Evolutionary conservation across 2,888 invertebrate species (phyloP), one percentile per base, ranked within the genome.

Genomic region (Minunthozetes semirufus): DNA sequence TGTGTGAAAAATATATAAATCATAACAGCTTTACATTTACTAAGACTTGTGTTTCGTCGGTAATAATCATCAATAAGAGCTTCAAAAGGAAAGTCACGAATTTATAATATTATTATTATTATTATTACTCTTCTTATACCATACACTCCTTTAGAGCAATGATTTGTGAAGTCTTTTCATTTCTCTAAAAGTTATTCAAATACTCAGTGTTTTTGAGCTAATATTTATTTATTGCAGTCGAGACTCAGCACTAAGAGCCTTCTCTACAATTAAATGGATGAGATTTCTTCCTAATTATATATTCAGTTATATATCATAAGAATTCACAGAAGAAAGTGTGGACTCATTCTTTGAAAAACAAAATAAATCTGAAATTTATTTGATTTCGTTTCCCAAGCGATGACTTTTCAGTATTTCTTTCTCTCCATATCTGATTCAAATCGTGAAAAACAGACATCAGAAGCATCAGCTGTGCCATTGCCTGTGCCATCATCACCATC

Each of bases 1-100:
- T 48, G 46, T 48, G 46, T 48, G 46, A 48, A 48, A 48, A 5
- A 53, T 53, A 53, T 53, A 53, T 53, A 53, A 53, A 53, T 53
- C 53, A 53, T 53, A 53, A 53, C 53, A 53, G 53, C 53, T 53
- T 53, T 53, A n/a, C 53, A 53, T 53, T 53, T 19, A n/a, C 53
- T 53, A 6, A 53, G 19, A 15, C 8, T n/a, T 19, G n/a, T 48
- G 53, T 53, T n/a, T 19, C 8, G 53, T 6, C 19, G 19, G 53
- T 53, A 53, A 53, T 53, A n/a, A 53, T 53, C 53, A 53, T 53
- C 53, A 53, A 53, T 53, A 53, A 53, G 53, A 19, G 53, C 19
- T 53, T 53, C 19, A 19, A n/a, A 48, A 48, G 17, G 46, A 53
- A 53, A 53, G 53, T 53, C 53, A 53, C 53, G 53, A 53, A 53